A percentile compares a stretch with the other conserved stretches of the same genome.
These are phyloP conservation scores for Amazonetta brasiliensis DNA, from an alignment of 2,797 vertebrate genomes.

Conservation along the genomic window DNA sequence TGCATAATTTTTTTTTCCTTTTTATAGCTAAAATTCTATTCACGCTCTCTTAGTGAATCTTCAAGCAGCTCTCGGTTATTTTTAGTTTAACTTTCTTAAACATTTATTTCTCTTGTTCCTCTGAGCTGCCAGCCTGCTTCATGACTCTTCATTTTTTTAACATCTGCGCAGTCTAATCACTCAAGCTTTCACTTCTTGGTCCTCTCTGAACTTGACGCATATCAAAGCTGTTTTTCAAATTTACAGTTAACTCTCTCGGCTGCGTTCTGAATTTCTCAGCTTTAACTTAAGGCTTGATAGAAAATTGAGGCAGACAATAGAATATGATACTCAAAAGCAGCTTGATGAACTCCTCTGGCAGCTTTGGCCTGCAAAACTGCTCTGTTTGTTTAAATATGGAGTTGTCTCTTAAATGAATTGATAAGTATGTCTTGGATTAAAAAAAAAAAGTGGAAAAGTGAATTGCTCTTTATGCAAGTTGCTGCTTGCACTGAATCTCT, in stretches of 20 bases:
- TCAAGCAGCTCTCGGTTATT: conserved; percentile 62
- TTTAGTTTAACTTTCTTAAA: conserved; percentile 74
- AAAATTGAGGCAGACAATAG: conserved; percentile 39
- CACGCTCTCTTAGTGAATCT: conserved; percentile 46
- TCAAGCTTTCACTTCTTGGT: conserved; percentile 68
- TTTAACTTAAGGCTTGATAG: conserved; percentile 48
- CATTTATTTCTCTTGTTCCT: conserved; percentile 70
- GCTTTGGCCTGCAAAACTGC: conserved; percentile 24
- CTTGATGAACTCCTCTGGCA: not conserved
- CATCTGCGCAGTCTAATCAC: conserved; percentile 66
- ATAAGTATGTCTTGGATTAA: not conserved
- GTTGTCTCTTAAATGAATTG: conserved; percentile 37
- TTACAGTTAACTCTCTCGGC: conserved; percentile 59
- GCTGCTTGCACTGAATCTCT: not conserved
- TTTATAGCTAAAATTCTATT: conserved; percentile 71
- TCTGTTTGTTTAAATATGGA: conserved; percentile 35
- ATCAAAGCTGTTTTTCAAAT: conserved; percentile 66
- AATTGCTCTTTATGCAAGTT: conserved; percentile 9
- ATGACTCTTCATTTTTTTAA: conserved; percentile 75
- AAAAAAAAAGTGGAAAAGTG: not conserved
- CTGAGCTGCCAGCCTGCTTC: conserved; percentile 66
- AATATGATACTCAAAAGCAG: not conserved
- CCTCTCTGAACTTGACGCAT: conserved; percentile 64
- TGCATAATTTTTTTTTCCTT: conserved; percentile 56
- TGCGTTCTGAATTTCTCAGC: conserved; percentile 53